Evolutionary conservation across 2,113 vertebrate genomes (phyloP).

Genomic region (Petaurus breviceps): DNA sequence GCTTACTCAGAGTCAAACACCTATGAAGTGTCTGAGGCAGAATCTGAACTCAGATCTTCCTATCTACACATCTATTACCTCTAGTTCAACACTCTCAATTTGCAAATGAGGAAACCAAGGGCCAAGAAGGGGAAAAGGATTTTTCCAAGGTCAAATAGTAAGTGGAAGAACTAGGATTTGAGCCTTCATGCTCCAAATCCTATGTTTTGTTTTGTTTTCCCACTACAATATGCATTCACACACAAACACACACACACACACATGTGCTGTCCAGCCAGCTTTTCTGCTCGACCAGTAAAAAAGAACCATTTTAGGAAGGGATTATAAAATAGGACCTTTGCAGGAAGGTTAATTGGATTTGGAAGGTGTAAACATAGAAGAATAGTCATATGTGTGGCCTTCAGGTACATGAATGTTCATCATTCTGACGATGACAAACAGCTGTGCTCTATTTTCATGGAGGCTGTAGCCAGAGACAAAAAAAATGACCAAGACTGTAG

Average conservation of each 20-base stretch:
- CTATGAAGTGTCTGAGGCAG: background rate
- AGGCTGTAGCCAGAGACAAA: background rate
- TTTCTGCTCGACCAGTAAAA: conserved; percentile 63
- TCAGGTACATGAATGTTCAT: conserved; percentile 37
- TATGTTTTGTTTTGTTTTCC: background rate
- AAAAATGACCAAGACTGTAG: conserved; percentile 9
- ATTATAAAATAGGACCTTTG: conserved; percentile 63
- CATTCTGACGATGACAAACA: conserved; percentile 32
- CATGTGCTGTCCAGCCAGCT: conserved; percentile 10
- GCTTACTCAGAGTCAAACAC: background rate
- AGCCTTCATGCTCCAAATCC: background rate
- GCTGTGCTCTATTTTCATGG: conserved; percentile 43
- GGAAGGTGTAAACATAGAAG: conserved; percentile 39
- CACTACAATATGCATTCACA: background rate
- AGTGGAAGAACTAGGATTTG: background rate
- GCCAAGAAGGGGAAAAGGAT: background rate
- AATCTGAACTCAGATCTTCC: background rate
- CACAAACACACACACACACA: conserved; percentile 4
- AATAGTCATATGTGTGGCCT: conserved; percentile 1
- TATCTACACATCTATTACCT: background rate
- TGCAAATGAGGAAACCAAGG: background rate
- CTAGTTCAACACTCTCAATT: background rate
- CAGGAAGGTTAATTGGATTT: conserved; percentile 71
- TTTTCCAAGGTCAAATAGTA: background rate
- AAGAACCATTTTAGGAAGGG: conserved; percentile 46